Evolutionary conservation across 2,113 vertebrate species (phyloP), one percentile per base, ranked within the genome.

Genomic region (Indicator indicator): DNA sequence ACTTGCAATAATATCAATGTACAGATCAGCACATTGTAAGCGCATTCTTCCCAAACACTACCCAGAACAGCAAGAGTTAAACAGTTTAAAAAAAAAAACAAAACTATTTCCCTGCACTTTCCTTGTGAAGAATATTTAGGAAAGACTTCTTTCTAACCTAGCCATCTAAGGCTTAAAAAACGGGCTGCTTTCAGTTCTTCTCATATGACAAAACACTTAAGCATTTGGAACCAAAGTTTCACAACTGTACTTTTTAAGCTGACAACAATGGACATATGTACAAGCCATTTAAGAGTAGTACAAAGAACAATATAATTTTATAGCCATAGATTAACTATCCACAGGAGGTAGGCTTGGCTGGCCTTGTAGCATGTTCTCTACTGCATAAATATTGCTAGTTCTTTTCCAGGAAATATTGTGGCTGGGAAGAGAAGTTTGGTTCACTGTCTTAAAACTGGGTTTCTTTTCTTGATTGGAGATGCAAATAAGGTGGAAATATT

Each of bases 341-440:
- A 84, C 78, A 63, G 44, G 56, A 81, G 85, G 38, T 82, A 60
- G 58, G 36, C 80, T 95, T 93, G 60, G 78, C 81, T 67, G 59
- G 73, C 63, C 56, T 23, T 46, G 36, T 64, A 93, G 64, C 32
- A 15, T 48, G 55, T 36, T 92, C 75, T 67, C 54, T 83, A 50
- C 50, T 87, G 91, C 46, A 83, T 68, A 77, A 32, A 38, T 16
- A 70, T 33, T 38, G 40, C 77, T 88, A 58, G 36, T 17, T 85
- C 46, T 95, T 73, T 92, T 96, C 72, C 94, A 95, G 95, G 67
- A 97, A 86, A 86, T 76, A 72, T 2, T 81, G 73, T 60, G 60
- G 59, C 50, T 73, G 9, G 11, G 24, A 92, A 73, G n/a, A 42
- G 24, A 91, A n/a, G 38, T 58, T 58, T 60, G 21, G 50, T 86